Evolutionary conservation across 2,113 vertebrate genomes (phyloP).

Genomic region (Triplophysa rosa): DNA sequence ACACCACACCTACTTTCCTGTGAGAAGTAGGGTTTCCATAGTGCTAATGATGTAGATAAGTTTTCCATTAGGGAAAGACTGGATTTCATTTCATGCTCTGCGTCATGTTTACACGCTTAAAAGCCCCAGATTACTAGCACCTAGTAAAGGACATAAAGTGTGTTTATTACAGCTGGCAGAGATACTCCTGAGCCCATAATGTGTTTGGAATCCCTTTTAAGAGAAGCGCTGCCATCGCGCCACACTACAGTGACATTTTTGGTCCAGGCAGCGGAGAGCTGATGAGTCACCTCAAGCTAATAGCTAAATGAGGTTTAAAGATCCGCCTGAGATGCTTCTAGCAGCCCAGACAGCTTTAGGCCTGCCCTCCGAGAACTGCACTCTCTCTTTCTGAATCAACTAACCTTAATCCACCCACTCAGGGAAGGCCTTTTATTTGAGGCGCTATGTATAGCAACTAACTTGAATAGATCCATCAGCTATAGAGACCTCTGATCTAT

Average conservation of each 20-base stretch:
- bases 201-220: constrained; percentile 18
- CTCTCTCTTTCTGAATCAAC: constrained; percentile 3
- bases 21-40: background rate
- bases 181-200: constrained; percentile 1
- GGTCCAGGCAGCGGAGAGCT: background rate
- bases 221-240: constrained; percentile 12
- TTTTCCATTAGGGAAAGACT: background rate
- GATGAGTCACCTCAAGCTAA: constrained; percentile 29
- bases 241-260: background rate
- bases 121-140: constrained; percentile 16
- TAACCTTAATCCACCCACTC: constrained; percentile 34
- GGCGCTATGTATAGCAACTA: constrained; percentile 24
- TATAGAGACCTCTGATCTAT: constrained; percentile 22
- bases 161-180: constrained; percentile 2
- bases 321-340: constrained; percentile 13
- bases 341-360: background rate
- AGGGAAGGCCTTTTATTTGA: constrained; percentile 26
- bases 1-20: background rate
- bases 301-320: constrained; percentile 40
- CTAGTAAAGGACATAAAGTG: background rate
- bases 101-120: constrained; percentile 26
- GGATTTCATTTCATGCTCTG: background rate
- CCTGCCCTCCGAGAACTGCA: constrained; percentile 24
- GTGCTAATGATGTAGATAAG: background rate
- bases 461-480: background rate